These are phyloP conservation scores for Biston betularia DNA, from an alignment of 2,888 invertebrate genomes.

Conservation along the genomic window DNA sequence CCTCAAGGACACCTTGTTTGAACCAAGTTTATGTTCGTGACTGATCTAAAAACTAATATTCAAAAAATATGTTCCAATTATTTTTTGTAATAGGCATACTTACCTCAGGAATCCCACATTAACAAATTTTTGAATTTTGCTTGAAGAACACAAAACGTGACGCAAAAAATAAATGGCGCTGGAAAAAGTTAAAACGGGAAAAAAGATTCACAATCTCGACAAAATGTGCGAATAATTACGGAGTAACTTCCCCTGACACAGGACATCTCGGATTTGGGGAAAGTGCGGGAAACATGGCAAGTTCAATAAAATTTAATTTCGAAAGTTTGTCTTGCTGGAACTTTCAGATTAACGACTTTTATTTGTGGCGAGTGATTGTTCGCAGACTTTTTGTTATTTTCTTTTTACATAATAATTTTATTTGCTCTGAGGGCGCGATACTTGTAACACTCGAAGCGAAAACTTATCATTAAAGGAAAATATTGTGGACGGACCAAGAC, in stretches of 20 bases:
- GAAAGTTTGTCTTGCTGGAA: conserved; percentile 5
- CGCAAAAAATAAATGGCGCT: conserved; percentile 5
- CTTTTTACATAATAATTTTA: conserved; percentile 2
- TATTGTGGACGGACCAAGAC: no score
- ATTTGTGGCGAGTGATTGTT: conserved; percentile 15
- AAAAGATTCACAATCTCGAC: conserved; percentile 15
- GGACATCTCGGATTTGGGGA: conserved; percentile 1
- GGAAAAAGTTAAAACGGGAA: conserved; percentile 10
- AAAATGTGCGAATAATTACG: conserved; percentile 25
- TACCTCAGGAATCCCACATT: not conserved
- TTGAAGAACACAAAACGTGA: not conserved
- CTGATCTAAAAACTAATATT: no score
- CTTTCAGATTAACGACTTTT: conserved; percentile 13
- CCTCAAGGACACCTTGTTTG: no score
- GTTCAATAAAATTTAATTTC: conserved; percentile 19
- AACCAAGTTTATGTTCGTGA: no score
- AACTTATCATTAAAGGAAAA: no score
- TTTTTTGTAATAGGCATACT: no score
- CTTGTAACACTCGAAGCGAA: not conserved
- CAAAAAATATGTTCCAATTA: no score
- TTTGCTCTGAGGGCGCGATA: not conserved
- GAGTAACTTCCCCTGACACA: conserved; percentile 15
- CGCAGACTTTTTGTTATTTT: conserved; percentile 2
- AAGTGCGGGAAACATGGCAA: conserved; percentile 15
- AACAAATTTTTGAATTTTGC: not conserved